Evolutionary conservation across 2,113 vertebrate genomes (phyloP), one percentile per base, ranked within the genome.

Genomic region (Silurus asotus): DNA sequence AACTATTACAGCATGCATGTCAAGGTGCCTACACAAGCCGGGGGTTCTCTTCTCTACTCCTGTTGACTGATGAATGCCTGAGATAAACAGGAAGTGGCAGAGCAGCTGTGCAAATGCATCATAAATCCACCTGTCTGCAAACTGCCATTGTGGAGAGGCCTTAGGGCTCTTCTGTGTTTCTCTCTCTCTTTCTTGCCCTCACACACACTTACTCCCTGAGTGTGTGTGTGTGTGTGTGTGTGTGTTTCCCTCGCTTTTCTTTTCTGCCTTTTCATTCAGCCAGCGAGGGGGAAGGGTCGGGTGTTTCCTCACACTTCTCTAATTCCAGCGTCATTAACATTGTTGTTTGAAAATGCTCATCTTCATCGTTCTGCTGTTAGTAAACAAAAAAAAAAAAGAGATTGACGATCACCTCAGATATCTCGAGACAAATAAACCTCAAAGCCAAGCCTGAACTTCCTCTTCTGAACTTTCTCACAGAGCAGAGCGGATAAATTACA

Each of bases 61-160:
- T 81, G 70, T 51, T 58, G 72, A 61, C 45, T 65, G 85, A 81
- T 77, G 62, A 58, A 64, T 76, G 72, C 49, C 64, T 84, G 75
- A 82, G 75, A 88, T 87, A 88, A 93, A 91, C 89, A 92, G 90
- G 90, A 93, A 91, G 90, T 87, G 49, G 86, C 86, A 87, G 90
- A 89, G 92, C 93, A 92, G 92, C 91, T 93, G 91, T 92, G 93
- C 91, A 93, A 94, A 94, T 90, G 82, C 84, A 87, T 88, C 90
- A 79, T 93, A 93, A 94, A 93, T 65, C 87, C 90, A 92, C 92
- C 93, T 93, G 87, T 91, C 82, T 90, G 83, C 74, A 87, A 75
- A 81, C 75, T 70, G 65, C 86, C 49, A 77, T 76, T 88, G 62
- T 75, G 25, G n/a, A 88, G 76, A 55, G 67, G 58, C 77, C 85